Evolutionary conservation across 2,888 invertebrate genomes (phyloP).

Genomic region (Ryuthela nishihirai): DNA sequence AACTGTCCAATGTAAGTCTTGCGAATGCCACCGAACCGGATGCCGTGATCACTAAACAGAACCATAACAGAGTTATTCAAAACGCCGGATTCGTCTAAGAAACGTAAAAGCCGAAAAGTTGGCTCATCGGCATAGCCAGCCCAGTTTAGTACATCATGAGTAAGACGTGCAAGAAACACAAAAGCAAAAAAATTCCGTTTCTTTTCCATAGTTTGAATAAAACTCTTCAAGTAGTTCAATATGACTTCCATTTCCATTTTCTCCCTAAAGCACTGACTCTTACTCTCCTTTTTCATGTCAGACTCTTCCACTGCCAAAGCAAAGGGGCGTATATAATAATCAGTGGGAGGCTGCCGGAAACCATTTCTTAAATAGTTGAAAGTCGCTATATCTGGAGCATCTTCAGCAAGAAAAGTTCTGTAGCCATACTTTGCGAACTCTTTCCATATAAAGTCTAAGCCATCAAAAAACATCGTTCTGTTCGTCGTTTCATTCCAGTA

Average conservation of each 20-base stretch:
- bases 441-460: slow-evolving; percentile 48
- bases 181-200: slow-evolving; percentile 45
- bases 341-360: slow-evolving; percentile 47
- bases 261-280: slow-evolving; percentile 23
- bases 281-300: slow-evolving; percentile 13
- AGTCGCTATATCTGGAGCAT: slow-evolving; percentile 46
- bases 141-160: slow-evolving; percentile 48
- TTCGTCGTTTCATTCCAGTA: slow-evolving; percentile 22
- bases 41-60: slow-evolving; percentile 51
- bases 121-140: slow-evolving; percentile 48
- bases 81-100: slow-evolving; percentile 56
- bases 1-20: slow-evolving; percentile 61
- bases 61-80: slow-evolving; percentile 63
- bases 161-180: slow-evolving; percentile 48
- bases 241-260: slow-evolving; percentile 37
- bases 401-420: slow-evolving; percentile 49
- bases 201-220: slow-evolving; percentile 21
- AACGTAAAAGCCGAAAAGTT: slow-evolving; percentile 56
- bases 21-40: slow-evolving; percentile 54
- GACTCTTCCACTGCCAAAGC: slow-evolving; percentile 46
- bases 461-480: slow-evolving; percentile 43
- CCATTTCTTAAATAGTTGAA: slow-evolving; percentile 49
- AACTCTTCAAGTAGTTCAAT: slow-evolving; percentile 29
- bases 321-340: slow-evolving; percentile 49
- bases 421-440: slow-evolving; percentile 46